Evolutionary conservation across 2,888 invertebrate genomes (phyloP).

Genomic region (Parnassius smintheus): DNA sequence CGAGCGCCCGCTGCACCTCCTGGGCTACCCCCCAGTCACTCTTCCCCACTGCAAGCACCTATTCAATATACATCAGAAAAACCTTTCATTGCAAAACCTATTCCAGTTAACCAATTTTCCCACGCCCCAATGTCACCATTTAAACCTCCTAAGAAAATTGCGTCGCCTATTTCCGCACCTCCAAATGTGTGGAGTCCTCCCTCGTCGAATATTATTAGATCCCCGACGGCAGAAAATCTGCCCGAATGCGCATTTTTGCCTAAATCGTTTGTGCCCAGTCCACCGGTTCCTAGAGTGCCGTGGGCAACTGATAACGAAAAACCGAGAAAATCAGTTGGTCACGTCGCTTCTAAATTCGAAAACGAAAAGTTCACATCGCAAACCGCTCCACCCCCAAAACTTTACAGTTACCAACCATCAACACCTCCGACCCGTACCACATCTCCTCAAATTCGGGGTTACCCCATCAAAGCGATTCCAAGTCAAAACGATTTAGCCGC

Average conservation of each 20-base stretch:
- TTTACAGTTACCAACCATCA: constrained; percentile 42
- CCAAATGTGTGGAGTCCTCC: constrained; percentile 72
- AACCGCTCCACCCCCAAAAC: constrained; percentile 33
- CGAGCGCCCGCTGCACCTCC: constrained; percentile 34
- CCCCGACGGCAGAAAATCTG: constrained; percentile 50
- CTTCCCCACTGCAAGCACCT: constrained; percentile 48
- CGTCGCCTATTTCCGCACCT: constrained; percentile 58
- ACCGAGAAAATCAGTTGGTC: constrained; percentile 74
- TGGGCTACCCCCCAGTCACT: constrained; percentile 21
- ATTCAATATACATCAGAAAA: constrained; percentile 54
- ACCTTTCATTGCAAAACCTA: constrained; percentile 79
- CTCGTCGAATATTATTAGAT: constrained; percentile 55
- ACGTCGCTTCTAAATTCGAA: constrained; percentile 81
- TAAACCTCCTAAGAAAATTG: constrained; percentile 79
- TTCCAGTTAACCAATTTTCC: constrained; percentile 86
- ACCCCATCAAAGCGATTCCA: constrained; percentile 61
- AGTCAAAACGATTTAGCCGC: constrained; percentile 67
- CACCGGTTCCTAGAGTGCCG: constrained; percentile 43
- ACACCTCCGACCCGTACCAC: constrained; percentile 34
- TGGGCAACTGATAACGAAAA: constrained; percentile 70
- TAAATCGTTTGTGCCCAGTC: constrained; percentile 40
- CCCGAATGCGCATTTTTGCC: constrained; percentile 42
- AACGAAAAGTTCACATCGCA: constrained; percentile 39
- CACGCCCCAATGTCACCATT: constrained; percentile 90
- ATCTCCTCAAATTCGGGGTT: constrained; percentile 47